Evolutionary conservation across 2,113 vertebrate genomes (phyloP).

Genomic region (Atractosteus spatula): DNA sequence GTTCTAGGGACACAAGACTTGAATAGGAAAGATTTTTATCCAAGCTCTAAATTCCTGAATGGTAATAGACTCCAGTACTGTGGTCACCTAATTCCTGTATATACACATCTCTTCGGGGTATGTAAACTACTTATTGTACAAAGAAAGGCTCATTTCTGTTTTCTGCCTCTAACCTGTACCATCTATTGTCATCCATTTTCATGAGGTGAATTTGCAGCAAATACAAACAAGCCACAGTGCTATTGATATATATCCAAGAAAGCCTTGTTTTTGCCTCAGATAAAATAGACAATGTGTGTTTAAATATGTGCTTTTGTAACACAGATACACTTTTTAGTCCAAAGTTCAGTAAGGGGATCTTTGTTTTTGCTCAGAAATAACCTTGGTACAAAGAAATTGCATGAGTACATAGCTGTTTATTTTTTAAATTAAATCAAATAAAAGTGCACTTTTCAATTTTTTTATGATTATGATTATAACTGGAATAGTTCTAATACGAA

Average conservation of each 20-base stretch:
- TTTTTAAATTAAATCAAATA: not conserved
- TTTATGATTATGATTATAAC: not conserved
- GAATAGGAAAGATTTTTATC: not conserved
- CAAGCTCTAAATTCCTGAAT: not conserved
- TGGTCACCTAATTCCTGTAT: conserved; percentile 8
- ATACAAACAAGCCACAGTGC: not conserved
- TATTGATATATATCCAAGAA: not conserved
- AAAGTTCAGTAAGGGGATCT: not conserved
- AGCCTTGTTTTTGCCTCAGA: not conserved
- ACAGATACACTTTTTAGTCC: not conserved
- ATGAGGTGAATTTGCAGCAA: conserved; percentile 1
- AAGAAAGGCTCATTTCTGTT: not conserved
- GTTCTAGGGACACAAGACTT: not conserved
- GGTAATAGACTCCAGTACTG: not conserved
- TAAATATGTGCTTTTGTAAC: not conserved
- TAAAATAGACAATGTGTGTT: not conserved
- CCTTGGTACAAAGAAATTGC: conserved; percentile 7
- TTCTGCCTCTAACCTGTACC: not conserved
- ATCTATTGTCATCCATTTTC: not conserved
- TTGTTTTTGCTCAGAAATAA: not conserved
- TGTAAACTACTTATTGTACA: not conserved
- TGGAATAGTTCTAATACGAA: too few species aligned
- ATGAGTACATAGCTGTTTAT: not conserved
- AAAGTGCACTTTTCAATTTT: not conserved
- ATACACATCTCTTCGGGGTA: not conserved